Base-by-base conservation (phyloP, 2,113 vertebrate genomes). In the Xerus inauris region DNA sequence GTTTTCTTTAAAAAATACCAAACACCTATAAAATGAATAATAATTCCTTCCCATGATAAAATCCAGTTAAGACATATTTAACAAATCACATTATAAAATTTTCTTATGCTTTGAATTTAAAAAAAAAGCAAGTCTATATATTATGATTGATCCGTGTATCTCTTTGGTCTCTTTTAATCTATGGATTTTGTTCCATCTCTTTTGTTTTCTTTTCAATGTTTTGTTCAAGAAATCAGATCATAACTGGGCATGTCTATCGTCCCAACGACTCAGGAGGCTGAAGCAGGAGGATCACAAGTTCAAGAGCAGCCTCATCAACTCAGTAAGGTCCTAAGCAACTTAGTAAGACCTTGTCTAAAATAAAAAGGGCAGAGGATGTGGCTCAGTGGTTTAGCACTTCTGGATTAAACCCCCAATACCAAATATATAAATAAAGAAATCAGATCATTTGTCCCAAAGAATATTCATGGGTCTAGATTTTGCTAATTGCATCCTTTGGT, bases 61-160 rank as follows among this genome's bases (percentile, higher is more conserved):
- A 94, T 81, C 59, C 24, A 91, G 30, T 45, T 47, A 65, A 73
- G 42, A 62, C 38, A 38, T 12, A 49, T 54, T 69, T 42, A 47
- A 38, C 64, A 85, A 79, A 45, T 42, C 14, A 4, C 38, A 22
- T 80, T 69, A 69, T 45, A 76, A 13, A 32, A 62, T 45, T 81
- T 72, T 83, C 59, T 90, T 71, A 73, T 6, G 49, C 28, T 51
- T 42, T 85, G 28, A 93, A 88, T 57, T 91, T 91, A 90, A 91
- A 91, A 49, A 22, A 45, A 85, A 51, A 76, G 62, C 42, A 92
- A 72, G n/a, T 35, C 22, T 22, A 32, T 49, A 19, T 12, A 35
- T 45, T 71, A n/a, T 30, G 30, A 57, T 45, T 12, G 22, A 82
- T 16, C 32, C 30, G 35, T n/a, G 20, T 9, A 8, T 45, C 40